Conservation (phyloP, 2,888 invertebrate genomes). For the Palloptera scutellata region DNA sequence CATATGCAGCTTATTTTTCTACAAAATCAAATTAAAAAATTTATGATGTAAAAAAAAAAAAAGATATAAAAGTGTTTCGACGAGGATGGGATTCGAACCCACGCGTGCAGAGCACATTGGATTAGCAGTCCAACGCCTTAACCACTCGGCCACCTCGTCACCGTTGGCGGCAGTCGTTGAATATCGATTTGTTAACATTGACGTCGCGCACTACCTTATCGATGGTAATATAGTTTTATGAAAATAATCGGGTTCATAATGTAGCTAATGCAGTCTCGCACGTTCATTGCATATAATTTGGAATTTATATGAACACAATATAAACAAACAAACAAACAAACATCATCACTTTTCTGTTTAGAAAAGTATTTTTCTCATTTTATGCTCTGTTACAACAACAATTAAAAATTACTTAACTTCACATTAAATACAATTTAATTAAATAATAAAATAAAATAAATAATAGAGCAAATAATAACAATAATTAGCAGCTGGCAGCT, state of each 20-base stretch:
- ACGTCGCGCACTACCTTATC: slow-evolving; percentile 8
- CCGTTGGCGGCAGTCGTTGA: slow-evolving; percentile 18
- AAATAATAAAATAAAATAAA: slow-evolving; percentile 1
- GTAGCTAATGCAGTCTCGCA: not conserved
- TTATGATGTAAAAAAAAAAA: slow-evolving; percentile 4
- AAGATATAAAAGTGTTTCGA: slow-evolving; percentile 60
- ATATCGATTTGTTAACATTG: not conserved
- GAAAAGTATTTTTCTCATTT: not conserved
- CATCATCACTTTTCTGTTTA: not conserved
- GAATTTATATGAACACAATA: not conserved
- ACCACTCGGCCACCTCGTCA: slow-evolving; percentile 85
- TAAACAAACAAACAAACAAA: not conserved
- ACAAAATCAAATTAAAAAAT: too few species aligned
- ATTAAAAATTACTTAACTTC: slow-evolving; percentile 5
- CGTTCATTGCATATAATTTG: not conserved
- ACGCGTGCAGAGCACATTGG: slow-evolving; percentile 87
- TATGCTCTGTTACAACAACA: not conserved
- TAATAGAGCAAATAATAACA: too few species aligned
- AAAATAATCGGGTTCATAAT: not conserved
- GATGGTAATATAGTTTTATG: not conserved
- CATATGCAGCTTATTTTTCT: too few species aligned
- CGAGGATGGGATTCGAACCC: slow-evolving; percentile 85
- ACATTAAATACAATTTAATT: not conserved
- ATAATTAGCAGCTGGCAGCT: not conserved
- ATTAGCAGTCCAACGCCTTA: slow-evolving; percentile 87